Evolutionary conservation across 2,888 invertebrate genomes (phyloP), one percentile per base, ranked within the genome.

Genomic region (Drosophila anceps): DNA sequence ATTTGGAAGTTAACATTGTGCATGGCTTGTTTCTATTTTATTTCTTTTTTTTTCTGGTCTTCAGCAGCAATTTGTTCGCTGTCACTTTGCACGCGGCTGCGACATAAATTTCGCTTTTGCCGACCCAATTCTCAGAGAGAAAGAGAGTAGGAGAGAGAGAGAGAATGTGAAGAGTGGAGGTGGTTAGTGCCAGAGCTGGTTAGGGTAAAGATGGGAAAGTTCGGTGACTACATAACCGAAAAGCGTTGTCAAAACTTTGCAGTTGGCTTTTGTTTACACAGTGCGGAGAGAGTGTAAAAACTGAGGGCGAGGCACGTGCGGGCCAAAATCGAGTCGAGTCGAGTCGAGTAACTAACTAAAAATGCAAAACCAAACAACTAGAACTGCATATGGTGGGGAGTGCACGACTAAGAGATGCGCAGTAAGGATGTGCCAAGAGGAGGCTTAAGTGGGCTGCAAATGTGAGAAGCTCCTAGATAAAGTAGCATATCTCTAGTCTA

Each of bases 51-150:
- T 76, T 82, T 31, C 48, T 50, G 48, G 29, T 50, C 48, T 31
- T 50, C 48, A 50, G 48, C 74, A 81, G 84, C 86, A 86, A 86
- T 86, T 86, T 86, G 88, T 85, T 84, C 74, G 76, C 88, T 86
- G 86, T 86, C 86, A 86, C 77, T 87, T 87, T 87, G 82, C 83
- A 82, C 85, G 87, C 84, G 84, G 86, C 84, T 81, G 85, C 76
- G 85, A 87, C 88, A 87, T 86, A 86, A 85, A 86, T 86, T 85
- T 85, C 84, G 61, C 82, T 85, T 84, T 87, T 84, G 74, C 76
- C 87, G 87, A 86, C 87, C 85, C 85, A 86, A 83, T 81, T 85
- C 77, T 69, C 60, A 43, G 31, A 15, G 10, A 13, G 41, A 20
- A 41, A 15, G 18, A n/a, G 62, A 31, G 31, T 1, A 8, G 10